Evolutionary conservation across 2,888 invertebrate genomes (phyloP).

Genomic region (Pogonocherus hispidulus): DNA sequence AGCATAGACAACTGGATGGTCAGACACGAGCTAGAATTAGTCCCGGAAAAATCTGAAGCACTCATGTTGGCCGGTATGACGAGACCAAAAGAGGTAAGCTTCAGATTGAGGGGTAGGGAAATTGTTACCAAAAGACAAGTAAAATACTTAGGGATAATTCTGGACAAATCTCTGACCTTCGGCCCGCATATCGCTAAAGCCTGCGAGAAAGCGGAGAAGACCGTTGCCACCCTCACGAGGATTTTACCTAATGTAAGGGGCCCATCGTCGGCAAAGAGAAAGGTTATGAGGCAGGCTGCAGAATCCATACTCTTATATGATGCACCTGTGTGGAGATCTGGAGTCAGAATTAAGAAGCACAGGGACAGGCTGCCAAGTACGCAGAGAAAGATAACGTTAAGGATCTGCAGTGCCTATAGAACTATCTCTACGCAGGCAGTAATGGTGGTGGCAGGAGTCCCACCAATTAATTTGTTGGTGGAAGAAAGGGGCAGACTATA

Average conservation of each 20-base stretch:
- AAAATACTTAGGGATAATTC: slow-evolving; percentile 33
- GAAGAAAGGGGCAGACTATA: neutral
- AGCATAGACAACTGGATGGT: slow-evolving; percentile 24
- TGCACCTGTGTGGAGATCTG: too few species aligned
- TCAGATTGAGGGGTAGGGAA: neutral
- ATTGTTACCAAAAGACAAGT: neutral
- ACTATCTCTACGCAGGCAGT: slow-evolving; percentile 37
- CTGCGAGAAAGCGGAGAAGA: slow-evolving; percentile 18
- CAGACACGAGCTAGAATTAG: slow-evolving; percentile 5
- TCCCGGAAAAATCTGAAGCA: slow-evolving; percentile 17
- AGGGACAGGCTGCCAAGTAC: neutral
- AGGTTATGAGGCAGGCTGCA: too few species aligned
- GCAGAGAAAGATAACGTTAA: slow-evolving; percentile 24
- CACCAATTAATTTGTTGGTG: slow-evolving; percentile 35
- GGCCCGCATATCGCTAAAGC: slow-evolving; percentile 1
- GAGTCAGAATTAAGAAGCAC: too few species aligned
- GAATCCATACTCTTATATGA: too few species aligned
- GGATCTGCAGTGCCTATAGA: slow-evolving; percentile 29
- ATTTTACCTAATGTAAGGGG: slow-evolving; percentile 34
- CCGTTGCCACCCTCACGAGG: neutral
- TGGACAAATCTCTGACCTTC: slow-evolving; percentile 26
- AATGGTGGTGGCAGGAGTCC: slow-evolving; percentile 23
- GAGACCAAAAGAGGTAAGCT: neutral
- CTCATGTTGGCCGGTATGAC: neutral
- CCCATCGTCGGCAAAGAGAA: too few species aligned